phyloP scores from a whole-genome alignment of 2,113 vertebrate species.

The Xiphophorus couchianus region DNA sequence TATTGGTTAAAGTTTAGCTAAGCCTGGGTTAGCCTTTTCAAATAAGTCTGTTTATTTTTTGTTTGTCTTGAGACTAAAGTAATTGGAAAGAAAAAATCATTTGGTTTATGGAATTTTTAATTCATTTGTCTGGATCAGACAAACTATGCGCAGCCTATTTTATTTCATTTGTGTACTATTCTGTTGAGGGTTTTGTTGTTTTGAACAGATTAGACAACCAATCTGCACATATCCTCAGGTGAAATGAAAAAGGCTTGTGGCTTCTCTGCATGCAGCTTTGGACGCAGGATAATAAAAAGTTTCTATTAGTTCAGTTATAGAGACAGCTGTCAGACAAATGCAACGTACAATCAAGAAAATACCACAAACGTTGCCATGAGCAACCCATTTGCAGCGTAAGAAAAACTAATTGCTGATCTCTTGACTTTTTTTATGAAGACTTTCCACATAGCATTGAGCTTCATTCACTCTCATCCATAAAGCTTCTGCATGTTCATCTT shows the following conservation, averaged over 20 bases:
- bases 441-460: constrained; percentile 33
- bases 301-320: constrained; percentile 75
- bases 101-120: neutral
- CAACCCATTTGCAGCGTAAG: constrained; percentile 30
- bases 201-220: constrained; percentile 38
- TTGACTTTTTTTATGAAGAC: constrained; percentile 36
- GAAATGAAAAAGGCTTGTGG: constrained; percentile 32
- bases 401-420: constrained; percentile 37
- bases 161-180: constrained; percentile 10
- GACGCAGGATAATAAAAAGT: constrained; percentile 53
- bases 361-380: constrained; percentile 42
- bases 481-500: neutral
- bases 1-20: constrained; percentile 31
- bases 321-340: constrained; percentile 63
- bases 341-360: constrained; percentile 21
- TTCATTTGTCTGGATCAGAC: neutral
- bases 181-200: neutral
- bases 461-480: constrained; percentile 27
- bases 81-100: too few species aligned
- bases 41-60: neutral
- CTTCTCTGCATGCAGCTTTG: constrained; percentile 30
- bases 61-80: neutral
- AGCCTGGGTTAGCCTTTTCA: neutral
- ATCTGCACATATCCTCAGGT: constrained; percentile 37
- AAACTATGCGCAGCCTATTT: constrained; percentile 1